Base-by-base conservation (phyloP, 2,113 vertebrate species). In the Microtus ochrogaster region DNA sequence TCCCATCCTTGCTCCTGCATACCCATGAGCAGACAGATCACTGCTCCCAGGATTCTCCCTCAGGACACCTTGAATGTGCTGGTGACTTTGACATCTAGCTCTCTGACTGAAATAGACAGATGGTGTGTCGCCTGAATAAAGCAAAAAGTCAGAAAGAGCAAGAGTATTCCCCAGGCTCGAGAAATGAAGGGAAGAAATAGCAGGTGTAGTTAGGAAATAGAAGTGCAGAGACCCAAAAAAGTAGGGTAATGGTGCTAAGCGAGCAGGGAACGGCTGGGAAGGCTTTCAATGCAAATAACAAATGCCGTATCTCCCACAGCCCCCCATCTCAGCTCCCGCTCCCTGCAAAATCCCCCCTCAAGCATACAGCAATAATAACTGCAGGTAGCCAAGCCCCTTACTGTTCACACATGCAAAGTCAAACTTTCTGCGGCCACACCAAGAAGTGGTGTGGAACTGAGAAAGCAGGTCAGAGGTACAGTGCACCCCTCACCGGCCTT, bases 61-160 rank as follows among this genome's bases (percentile, higher is more conserved):
- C 21, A 12, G 30, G 58, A 61, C 26, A 19, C 6, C 0, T 7
- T 1, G 24, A 17, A 6, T 13, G 36, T 5, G 52, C 78, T 65
- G n/a, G 11, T 1, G n/a, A 58, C 74, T 41, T 74, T 74, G 84
- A 81, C 33, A n/a, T 61, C 39, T 7, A 41, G 52, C 68, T 79
- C 89, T 90, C 92, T 26, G 41, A 74, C 89, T 33, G 68, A 41
- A 61, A 16, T 22, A 65, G 82, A 73, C 94, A 95, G 88, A 81
- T 55, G 92, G 88, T 0, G 0, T 30, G 3, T 79, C 39, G 83
- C 61, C 86, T 36, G 70, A 68, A 65, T 7, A 30, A 89, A 52
- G 77, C 82, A 61, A 47, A 86, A 81, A 55, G 77, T 28, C 55
- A 68, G 49, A 0, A 0, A 83, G 73, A 77, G 49, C n/a, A 65